Evolutionary conservation across 2,113 vertebrate species (phyloP), one percentile per base, ranked within the genome.

Genomic region (Sceloporus undulatus): DNA sequence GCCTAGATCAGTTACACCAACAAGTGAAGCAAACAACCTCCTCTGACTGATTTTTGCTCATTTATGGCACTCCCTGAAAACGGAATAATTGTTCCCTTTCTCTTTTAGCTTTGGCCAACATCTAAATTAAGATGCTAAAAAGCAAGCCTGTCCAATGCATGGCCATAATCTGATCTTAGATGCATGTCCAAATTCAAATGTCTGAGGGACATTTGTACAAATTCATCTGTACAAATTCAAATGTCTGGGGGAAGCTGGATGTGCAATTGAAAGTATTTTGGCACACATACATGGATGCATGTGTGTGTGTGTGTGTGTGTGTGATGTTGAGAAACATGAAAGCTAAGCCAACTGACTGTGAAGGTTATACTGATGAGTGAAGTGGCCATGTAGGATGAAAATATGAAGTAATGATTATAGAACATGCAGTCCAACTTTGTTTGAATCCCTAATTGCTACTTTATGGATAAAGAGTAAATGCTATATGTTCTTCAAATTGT

Each of bases 1-100:
- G 94, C 94, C 95, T 95, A 94, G 93, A 96, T 93, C 95, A 95
- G 87, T 94, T 93, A 93, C 92, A 94, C 94, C 95, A 96, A 96
- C 93, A 95, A 96, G 95, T 94, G 95, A 96, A 95, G 94, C 89
- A 96, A 94, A 89, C 90, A 96, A 89, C 92, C 95, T 96, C 87
- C 93, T 96, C 93, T 94, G 94, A 94, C 92, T 96, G 93, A 95
- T 96, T 95, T 95, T 92, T 95, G 88, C 90, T 95, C 95, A 93
- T 93, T 92, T 93, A 94, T 92, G 94, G 92, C 92, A 94, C 87
- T 94, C 94, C 90, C 95, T 92, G 92, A 94, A 71, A 96, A 93
- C 87, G 92, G 92, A 95, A 94, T 95, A 95, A 94, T 93, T 94
- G 85, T 95, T 91, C 92, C 89, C 65, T 29, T 0, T 90, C 86